Evolutionary conservation across 2,113 vertebrate genomes (phyloP), one percentile per base, ranked within the genome.

Genomic region (Aspiorhynchus laticeps): DNA sequence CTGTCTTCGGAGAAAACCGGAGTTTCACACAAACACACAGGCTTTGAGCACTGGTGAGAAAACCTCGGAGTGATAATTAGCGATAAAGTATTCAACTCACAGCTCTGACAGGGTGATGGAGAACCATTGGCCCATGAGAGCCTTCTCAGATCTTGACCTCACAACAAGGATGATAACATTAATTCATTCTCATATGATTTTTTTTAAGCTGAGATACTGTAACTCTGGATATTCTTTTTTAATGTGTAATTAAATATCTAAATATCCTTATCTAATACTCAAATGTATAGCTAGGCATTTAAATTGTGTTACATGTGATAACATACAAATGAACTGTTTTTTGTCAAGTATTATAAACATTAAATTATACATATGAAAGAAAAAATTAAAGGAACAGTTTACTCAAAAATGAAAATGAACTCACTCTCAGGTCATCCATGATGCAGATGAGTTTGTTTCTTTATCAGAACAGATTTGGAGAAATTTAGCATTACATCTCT

Each of bases 71-170:
- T 95, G 94, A 94, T 95, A 94, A 95, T 95, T 94, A 88, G 92
- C 87, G 92, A 89, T 93, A 91, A 94, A 93, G 92, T 90, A 95
- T 95, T 95, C 92, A 90, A 94, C 94, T 94, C 93, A 94, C 93
- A 93, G 88, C 89, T 91, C 89, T 93, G 92, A 92, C 93, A 92
- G 92, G 89, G 91, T 92, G 93, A 93, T 92, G 91, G 89, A 92
- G 93, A 91, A 92, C 76, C 51, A 73, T 31, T 75, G 83, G 83
- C 78, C 48, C 63, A 36, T 84, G 67, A 75, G 78, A 88, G 53
- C 69, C 33, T 80, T 71, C 74, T 43, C 41, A 63, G 81, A 74
- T 56, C 74, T 53, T 85, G 31, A 53, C 63, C 10, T 11, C 51
- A 69, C 74, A 88, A 84, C 9, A 28, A 38, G 75, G n/a, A 76